A percentile compares a stretch with the other conserved stretches of the same genome.
These are phyloP conservation scores for Hoplias malabaricus DNA, from an alignment of 2,113 vertebrate genomes.

Conservation along the genomic window DNA sequence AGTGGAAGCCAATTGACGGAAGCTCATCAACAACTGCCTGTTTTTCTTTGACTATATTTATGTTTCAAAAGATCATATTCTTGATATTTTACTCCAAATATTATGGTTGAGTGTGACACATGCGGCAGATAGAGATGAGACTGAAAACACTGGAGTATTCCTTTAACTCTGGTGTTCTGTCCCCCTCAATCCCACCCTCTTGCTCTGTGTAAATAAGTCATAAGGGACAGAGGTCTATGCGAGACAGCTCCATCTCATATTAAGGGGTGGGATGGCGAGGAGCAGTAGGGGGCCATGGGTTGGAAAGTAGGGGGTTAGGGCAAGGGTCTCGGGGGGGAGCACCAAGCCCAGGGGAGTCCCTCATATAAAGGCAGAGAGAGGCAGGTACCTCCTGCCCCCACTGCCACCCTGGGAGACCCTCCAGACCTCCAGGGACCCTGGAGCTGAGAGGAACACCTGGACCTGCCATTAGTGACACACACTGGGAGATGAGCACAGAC, in stretches of 20 bases:
- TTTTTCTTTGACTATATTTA: no score
- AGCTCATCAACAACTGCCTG: no score
- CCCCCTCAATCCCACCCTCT: not conserved
- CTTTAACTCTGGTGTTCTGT: constrained; percentile 26
- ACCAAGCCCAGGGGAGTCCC: constrained; percentile 41
- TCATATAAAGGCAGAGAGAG: constrained; percentile 65
- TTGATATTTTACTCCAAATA: no score
- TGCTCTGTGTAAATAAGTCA: constrained; percentile 49
- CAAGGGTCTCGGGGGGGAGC: constrained; percentile 57
- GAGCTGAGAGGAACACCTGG: constrained; percentile 78
- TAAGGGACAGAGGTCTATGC: constrained; percentile 54
- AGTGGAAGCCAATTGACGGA: no score
- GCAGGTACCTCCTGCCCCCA: constrained; percentile 72
- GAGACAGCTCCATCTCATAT: constrained; percentile 26
- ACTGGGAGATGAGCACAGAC: constrained; percentile 74
- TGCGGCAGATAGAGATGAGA: not conserved
- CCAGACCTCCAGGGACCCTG: constrained; percentile 60
- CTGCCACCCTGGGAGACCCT: constrained; percentile 64
- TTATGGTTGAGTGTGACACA: not conserved
- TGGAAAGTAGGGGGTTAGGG: constrained; percentile 55
- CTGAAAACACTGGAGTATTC: not conserved
- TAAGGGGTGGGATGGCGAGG: constrained; percentile 16
- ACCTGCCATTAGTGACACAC: constrained; percentile 79
- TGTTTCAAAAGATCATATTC: no score
- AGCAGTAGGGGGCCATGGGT: constrained; percentile 12